phyloP scores from a whole-genome alignment of 1,140 invertebrate species.

The Drosophila teissieri region DNA sequence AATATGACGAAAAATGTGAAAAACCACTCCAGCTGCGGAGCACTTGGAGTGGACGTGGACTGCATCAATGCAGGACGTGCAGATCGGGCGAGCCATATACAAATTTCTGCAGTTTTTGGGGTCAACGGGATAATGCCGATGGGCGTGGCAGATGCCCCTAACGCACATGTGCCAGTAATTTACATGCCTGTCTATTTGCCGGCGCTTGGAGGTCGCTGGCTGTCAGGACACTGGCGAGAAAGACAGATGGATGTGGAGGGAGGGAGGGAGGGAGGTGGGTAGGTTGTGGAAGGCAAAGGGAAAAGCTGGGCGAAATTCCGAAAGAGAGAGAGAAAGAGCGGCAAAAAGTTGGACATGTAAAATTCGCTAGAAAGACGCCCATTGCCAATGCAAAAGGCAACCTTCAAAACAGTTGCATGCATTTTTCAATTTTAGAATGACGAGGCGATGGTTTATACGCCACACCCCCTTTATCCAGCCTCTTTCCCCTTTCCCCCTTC shows the following conservation, averaged over 20 bases:
- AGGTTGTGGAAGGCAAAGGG: neutral
- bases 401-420: slow-evolving; percentile 81
- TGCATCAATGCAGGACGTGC: slow-evolving; percentile 41
- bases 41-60: slow-evolving; percentile 27
- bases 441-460: slow-evolving; percentile 54
- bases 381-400: slow-evolving; percentile 54
- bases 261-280: neutral
- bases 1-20: slow-evolving; percentile 1
- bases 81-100: slow-evolving; percentile 20
- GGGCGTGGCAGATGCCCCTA: slow-evolving; percentile 44
- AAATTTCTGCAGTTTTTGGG: slow-evolving; percentile 41
- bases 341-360: slow-evolving; percentile 51
- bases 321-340: slow-evolving; percentile 28
- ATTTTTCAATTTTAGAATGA: slow-evolving; percentile 76
- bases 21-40: neutral
- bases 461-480: neutral
- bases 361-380: slow-evolving; percentile 40
- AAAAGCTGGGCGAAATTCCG: slow-evolving; percentile 11
- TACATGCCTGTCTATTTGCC: slow-evolving; percentile 69
- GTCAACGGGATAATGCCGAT: slow-evolving; percentile 50
- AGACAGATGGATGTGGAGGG: slow-evolving; percentile 30
- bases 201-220: slow-evolving; percentile 69
- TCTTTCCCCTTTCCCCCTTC: neutral
- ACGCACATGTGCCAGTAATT: slow-evolving; percentile 60
- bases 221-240: slow-evolving; percentile 59